Conservation (phyloP, 2,113 vertebrate genomes). For the Mastomys natalensis region DNA sequence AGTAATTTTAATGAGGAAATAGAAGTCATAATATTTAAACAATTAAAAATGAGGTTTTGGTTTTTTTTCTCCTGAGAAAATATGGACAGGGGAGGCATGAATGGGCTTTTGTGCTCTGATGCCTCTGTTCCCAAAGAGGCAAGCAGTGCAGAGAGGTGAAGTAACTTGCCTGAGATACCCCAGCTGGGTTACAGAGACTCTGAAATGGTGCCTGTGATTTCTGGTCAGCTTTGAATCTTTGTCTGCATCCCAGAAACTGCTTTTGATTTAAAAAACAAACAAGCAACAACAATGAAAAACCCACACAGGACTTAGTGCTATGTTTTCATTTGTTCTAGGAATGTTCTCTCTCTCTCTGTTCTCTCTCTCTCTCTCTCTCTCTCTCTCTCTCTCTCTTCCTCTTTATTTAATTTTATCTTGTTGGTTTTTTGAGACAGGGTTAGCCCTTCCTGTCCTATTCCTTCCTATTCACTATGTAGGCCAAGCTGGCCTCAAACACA, state of each 20-base stretch:
- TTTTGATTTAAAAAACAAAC: neutral
- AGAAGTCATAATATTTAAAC: neutral
- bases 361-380: neutral
- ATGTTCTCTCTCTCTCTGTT: accelerated
- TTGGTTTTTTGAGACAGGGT: neutral
- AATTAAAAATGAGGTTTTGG: neutral
- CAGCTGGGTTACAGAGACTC: neutral
- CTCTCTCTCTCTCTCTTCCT: neutral
- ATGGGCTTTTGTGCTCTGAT: too few species aligned
- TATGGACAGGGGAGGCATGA: neutral
- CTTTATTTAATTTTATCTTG: neutral
- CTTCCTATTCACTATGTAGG: neutral
- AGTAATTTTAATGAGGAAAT: neutral
- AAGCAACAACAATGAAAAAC: neutral
- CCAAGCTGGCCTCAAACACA: neutral
- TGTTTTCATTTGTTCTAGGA: neutral
- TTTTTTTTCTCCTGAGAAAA: constrained; percentile 2
- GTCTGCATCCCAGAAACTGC: neutral
- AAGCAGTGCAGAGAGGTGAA: neutral
- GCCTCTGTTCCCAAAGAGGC: neutral
- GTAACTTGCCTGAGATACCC: neutral
- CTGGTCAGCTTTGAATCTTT: neutral
- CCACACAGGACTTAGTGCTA: neutral
- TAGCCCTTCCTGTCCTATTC: neutral
- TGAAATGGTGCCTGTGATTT: neutral